Conservation (phyloP, 2,113 vertebrate species). For the Hylia prasina region DNA sequence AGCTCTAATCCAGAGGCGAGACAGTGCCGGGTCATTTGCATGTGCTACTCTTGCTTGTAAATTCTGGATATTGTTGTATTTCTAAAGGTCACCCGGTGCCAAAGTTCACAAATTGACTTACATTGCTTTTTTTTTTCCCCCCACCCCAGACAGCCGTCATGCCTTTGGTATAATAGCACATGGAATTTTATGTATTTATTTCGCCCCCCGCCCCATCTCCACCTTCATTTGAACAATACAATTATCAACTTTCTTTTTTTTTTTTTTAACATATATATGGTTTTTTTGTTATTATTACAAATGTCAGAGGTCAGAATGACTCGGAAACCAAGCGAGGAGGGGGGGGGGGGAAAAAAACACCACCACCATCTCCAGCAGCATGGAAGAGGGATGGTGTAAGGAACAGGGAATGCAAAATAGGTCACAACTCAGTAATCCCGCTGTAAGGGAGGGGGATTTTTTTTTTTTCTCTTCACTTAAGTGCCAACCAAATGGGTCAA, state of each 20-base stretch:
- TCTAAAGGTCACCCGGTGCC: conserved; percentile 93
- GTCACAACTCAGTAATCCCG: conserved; percentile 66
- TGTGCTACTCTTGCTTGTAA: conserved; percentile 80
- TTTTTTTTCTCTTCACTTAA: conserved; percentile 67
- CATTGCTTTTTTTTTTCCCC: conserved; percentile 55
- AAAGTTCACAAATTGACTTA: conserved; percentile 99
- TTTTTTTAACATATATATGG: background rate
- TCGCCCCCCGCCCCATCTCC: background rate
- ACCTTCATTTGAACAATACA: conserved; percentile 77
- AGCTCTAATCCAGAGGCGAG: conserved; percentile 69
- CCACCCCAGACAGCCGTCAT: conserved; percentile 74
- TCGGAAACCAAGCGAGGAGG: conserved; percentile 45
- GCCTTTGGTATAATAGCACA: conserved; percentile 81
- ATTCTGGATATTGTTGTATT: conserved; percentile 83
- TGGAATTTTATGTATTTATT: conserved; percentile 65
- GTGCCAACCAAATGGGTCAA: conserved; percentile 77
- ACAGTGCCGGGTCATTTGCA: conserved; percentile 81
- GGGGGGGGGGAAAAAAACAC: accelerated
- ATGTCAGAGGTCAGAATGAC: conserved; percentile 73
- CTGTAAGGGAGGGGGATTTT: conserved; percentile 17
- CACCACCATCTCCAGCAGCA: background rate
- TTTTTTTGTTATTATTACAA: conserved; percentile 51
- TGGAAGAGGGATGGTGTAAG: background rate
- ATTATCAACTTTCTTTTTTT: conserved; percentile 70
- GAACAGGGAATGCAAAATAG: conserved; percentile 62